These are phyloP conservation scores for Torymus auratus DNA, from an alignment of 2,888 invertebrate genomes.

Conservation along the genomic window DNA sequence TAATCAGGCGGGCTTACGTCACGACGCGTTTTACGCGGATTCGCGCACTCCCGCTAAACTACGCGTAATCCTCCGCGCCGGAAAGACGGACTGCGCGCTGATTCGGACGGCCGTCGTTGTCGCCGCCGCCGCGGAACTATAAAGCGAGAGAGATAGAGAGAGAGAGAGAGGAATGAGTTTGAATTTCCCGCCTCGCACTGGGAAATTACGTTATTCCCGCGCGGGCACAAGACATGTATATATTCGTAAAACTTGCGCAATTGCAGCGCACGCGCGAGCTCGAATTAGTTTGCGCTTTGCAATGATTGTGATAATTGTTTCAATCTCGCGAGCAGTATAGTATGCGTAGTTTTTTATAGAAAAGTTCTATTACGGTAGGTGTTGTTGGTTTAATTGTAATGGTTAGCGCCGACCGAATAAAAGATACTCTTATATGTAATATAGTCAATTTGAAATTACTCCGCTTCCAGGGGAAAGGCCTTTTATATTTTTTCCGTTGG, in stretches of 20 bases:
- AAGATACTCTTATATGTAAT: no score
- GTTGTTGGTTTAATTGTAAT: no score
- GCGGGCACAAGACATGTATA: not conserved
- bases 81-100: conserved; percentile 23
- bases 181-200: conserved; percentile 18
- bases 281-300: not conserved
- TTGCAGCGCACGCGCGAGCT: not conserved
- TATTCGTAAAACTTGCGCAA: conserved; percentile 14
- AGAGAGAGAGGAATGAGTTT: conserved; percentile 3
- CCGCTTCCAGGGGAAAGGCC: no score
- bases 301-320: not conserved
- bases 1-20: conserved; percentile 62
- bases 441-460: no score
- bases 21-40: not conserved
- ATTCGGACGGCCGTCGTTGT: not conserved
- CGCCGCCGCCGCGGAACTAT: conserved; percentile 14
- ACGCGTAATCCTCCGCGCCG: conserved; percentile 35
- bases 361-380: not conserved
- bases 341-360: not conserved
- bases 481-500: no score
- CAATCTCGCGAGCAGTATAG: not conserved
- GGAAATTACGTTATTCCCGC: conserved; percentile 27
- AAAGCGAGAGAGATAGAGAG: conserved; percentile 5
- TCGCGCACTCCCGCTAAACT: not conserved
- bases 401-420: no score